phyloP scores from a whole-genome alignment of 2,113 vertebrate species.

The Phaethon lepturus region DNA sequence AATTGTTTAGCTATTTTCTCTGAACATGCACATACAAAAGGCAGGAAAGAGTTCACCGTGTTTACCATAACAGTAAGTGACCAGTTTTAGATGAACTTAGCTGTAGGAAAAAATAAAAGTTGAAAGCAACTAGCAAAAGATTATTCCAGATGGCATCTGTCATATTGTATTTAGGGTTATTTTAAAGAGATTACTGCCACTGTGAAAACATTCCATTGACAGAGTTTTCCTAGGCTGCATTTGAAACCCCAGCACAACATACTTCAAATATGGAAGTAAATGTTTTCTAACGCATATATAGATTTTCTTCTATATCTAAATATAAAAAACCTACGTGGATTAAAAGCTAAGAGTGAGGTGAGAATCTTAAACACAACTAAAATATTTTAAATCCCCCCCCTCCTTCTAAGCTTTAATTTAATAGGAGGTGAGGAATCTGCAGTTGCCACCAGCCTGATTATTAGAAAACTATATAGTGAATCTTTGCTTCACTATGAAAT shows the following conservation, averaged over 20 bases:
- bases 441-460: slow-evolving; percentile 26
- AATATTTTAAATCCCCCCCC: slow-evolving; percentile 1
- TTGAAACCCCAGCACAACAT: slow-evolving; percentile 67
- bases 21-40: not conserved
- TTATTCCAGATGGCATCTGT: slow-evolving; percentile 85
- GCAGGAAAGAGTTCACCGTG: slow-evolving; percentile 11
- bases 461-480: slow-evolving; percentile 50
- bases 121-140: slow-evolving; percentile 81
- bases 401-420: slow-evolving; percentile 11
- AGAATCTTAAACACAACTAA: not conserved
- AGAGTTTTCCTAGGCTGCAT: slow-evolving; percentile 72
- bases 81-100: slow-evolving; percentile 77
- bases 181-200: slow-evolving; percentile 80
- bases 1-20: not conserved
- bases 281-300: not conserved
- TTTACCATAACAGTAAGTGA: slow-evolving; percentile 69
- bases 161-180: slow-evolving; percentile 84
- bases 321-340: not conserved
- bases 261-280: slow-evolving; percentile 54
- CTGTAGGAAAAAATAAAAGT: slow-evolving; percentile 82
- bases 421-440: slow-evolving; percentile 26
- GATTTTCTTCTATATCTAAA: not conserved
- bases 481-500: slow-evolving; percentile 33
- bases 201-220: slow-evolving; percentile 80
- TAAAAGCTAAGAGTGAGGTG: slow-evolving; percentile 30